Evolutionary conservation across 2,113 vertebrate species (phyloP), one percentile per base, ranked within the genome.

Genomic region (Eira barbara): DNA sequence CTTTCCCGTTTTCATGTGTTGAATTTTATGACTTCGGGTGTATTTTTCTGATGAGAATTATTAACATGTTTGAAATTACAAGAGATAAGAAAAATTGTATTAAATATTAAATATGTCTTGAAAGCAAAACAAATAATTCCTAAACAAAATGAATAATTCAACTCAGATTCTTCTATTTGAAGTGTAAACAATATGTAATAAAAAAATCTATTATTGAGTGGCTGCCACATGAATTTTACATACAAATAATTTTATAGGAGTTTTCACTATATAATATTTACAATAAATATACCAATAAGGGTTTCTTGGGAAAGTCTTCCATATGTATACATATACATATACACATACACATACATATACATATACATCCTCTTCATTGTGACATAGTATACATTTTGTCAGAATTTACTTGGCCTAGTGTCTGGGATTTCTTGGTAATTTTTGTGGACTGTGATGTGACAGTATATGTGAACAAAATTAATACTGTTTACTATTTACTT

Each of bases 81-180:
- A 69, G 23, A 45, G 47, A 73, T 55, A 55, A 91, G 39, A 95
- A 83, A 95, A 94, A 76, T 76, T 63, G 1, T 65, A 34, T 96
- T 91, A 90, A 97, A 92, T 89, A 90, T 87, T 97, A 79, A 97
- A 69, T 83, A 4, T 12, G 52, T 95, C 36, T 94, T 97, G 92
- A 73, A 83, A 95, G 67, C 8, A 96, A 94, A 97, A 39, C 21
- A 97, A 88, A 91, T 85, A 92, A 95, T 93, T 8, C 25, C n/a
- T 80, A 84, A 45, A 74, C 4, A 78, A 98, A 95, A 98, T 97
- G 61, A 98, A 88, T 96, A 90, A 90, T 97, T 97, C n/a, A 91
- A 52, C 21, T 76, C 23, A 61, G 27, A 80, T 29, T 18, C 9
- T 89, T 88, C 34, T 87, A 89, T 89, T 47, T 69, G 67, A 86